Conservation (phyloP, 64 coral and sea anemone species). For the Hydrozoanthus tunicans region DNA sequence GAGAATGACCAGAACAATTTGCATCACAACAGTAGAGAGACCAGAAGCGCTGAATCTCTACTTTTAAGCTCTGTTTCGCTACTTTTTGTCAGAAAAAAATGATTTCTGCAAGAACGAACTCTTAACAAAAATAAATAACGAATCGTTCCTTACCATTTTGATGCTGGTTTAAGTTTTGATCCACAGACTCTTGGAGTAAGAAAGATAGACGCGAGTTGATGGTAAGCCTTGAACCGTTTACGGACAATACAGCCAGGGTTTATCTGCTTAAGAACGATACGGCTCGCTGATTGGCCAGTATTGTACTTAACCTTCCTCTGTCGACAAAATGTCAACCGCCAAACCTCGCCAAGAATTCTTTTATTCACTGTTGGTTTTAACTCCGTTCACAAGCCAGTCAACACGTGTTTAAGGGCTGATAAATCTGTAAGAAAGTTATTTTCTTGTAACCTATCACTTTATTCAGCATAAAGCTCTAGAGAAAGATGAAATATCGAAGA, state of each 20-base stretch:
- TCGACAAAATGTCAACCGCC: constrained; percentile 49
- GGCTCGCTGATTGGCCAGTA: constrained; percentile 19
- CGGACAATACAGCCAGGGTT: neutral
- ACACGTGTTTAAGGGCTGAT: neutral
- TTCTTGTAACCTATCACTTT: neutral
- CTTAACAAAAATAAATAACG: neutral
- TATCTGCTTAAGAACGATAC: neutral
- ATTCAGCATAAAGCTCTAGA: neutral
- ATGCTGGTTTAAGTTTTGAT: constrained; percentile 5
- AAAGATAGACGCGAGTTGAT: neutral
- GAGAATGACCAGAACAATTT: neutral
- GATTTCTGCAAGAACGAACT: neutral
- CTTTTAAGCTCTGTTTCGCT: neutral
- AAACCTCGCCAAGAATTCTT: constrained; percentile 12
- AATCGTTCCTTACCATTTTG: constrained; percentile 34
- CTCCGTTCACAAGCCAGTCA: neutral
- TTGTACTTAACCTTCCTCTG: constrained; percentile 28
- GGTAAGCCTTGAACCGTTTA: constrained; percentile 36
- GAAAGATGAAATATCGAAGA: constrained; percentile 23
- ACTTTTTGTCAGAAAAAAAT: neutral
- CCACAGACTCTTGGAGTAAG: neutral
- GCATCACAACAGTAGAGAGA: neutral
- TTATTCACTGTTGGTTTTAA: constrained; percentile 29
- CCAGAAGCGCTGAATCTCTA: neutral
- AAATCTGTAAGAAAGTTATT: neutral